Percentiles rank a stretch among this genome's conserved stretches.
Conservation (phyloP, 2,797 vertebrate species). For the Rhinophrynus dorsalis region DNA sequence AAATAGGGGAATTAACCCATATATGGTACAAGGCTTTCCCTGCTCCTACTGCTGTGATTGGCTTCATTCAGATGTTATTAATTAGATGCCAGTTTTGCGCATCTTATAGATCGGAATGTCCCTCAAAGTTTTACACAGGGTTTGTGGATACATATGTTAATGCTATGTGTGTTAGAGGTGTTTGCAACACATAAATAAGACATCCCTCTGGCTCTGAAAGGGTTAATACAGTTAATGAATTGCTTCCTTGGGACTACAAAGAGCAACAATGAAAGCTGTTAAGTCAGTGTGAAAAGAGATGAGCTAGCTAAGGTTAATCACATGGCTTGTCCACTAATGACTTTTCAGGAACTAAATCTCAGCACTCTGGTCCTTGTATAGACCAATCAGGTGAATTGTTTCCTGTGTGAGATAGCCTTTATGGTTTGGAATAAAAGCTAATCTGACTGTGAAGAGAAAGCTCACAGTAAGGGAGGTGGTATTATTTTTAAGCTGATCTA, state of each 20-base stretch:
- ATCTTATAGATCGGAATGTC: conserved; percentile 15
- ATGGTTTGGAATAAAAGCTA: conserved; percentile 80
- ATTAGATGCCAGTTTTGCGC: not conserved
- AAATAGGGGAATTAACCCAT: too few relatives aligned
- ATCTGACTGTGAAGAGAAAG: conserved; percentile 77
- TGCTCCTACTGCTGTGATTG: too few relatives aligned
- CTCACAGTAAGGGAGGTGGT: conserved; percentile 74
- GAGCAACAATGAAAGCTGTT: conserved; percentile 76
- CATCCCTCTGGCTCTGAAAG: too few relatives aligned
- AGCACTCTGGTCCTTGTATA: conserved; percentile 79
- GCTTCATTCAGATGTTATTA: too few relatives aligned
- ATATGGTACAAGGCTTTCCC: too few relatives aligned
- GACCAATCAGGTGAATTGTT: conserved; percentile 87
- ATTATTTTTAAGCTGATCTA: conserved; percentile 88
- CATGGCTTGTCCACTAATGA: conserved; percentile 80
- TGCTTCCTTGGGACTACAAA: conserved; percentile 70
- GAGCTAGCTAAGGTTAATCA: conserved; percentile 83
- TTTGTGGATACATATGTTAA: conserved; percentile 73
- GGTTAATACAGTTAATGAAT: conserved; percentile 79
- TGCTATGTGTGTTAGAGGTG: too few relatives aligned
- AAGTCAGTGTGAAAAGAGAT: conserved; percentile 83
- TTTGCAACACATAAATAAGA: too few relatives aligned
- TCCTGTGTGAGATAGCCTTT: conserved; percentile 84
- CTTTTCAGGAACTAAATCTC: conserved; percentile 76
- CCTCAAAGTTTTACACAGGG: conserved; percentile 49